Evolutionary conservation across 2,797 vertebrate genomes (phyloP).

Genomic region (Eulemur albifrons): DNA sequence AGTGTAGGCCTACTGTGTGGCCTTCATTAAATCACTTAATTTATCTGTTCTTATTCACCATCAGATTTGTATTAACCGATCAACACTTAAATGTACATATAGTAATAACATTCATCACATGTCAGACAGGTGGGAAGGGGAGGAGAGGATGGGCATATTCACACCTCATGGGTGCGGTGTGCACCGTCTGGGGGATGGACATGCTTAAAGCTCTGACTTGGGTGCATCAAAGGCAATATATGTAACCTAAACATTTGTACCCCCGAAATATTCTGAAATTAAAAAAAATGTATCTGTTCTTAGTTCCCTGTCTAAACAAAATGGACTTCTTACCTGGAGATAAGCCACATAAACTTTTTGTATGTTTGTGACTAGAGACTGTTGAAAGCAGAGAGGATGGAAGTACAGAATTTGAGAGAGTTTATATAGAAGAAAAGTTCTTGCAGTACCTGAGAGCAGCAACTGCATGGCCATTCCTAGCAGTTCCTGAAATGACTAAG

Average conservation of each 20-base stretch:
- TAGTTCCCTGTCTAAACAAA: conserved; percentile 14
- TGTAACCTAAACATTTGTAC: no score
- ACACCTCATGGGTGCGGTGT: no score
- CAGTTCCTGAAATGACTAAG: background rate
- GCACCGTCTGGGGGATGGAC: no score
- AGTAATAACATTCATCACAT: no score
- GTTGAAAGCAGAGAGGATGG: background rate
- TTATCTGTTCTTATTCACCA: background rate
- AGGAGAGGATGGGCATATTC: no score
- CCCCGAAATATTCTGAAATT: no score
- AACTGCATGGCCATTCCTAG: background rate
- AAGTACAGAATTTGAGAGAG: background rate
- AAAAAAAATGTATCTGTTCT: background rate
- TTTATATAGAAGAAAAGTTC: background rate
- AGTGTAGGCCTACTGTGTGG: background rate
- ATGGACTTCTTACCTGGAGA: background rate
- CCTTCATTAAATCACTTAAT: conserved; percentile 17
- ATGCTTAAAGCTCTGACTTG: no score
- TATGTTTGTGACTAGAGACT: background rate
- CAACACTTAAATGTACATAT: no score
- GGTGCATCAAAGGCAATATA: no score
- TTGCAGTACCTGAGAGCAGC: background rate
- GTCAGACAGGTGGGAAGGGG: no score
- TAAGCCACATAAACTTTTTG: background rate
- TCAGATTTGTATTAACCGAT: no score